phyloP scores from a whole-genome alignment of 2,888 invertebrate genomes.

The Apodemia mormo region DNA sequence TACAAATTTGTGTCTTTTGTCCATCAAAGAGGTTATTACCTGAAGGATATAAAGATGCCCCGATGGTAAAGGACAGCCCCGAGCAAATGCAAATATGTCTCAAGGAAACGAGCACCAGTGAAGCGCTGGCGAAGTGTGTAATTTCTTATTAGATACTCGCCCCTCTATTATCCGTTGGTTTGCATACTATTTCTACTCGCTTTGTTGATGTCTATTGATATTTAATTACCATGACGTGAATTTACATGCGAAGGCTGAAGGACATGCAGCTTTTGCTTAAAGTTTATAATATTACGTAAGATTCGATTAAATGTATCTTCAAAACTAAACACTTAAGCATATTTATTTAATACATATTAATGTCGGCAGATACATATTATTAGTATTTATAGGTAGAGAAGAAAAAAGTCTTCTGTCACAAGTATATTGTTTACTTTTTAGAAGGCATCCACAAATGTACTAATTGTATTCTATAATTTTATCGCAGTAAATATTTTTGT shows the following conservation, averaged over 20 bases:
- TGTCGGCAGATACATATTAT: too few species aligned
- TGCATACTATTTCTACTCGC: constrained; percentile 6
- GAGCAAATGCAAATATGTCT: constrained; percentile 75
- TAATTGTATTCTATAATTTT: too few species aligned
- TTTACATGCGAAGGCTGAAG: not conserved
- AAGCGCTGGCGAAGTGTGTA: constrained; percentile 29
- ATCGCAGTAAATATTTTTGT: too few species aligned
- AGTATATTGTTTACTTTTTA: too few species aligned
- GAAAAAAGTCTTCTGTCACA: too few species aligned
- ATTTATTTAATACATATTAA: too few species aligned
- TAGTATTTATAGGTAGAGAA: too few species aligned
- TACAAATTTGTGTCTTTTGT: constrained; percentile 45
- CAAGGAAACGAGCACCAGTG: constrained; percentile 35
- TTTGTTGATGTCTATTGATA: constrained; percentile 15
- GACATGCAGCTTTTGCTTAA: not conserved
- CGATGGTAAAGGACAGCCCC: constrained; percentile 47
- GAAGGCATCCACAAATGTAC: too few species aligned
- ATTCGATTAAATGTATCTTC: too few species aligned
- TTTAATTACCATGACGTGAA: constrained; percentile 1
- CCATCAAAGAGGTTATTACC: constrained; percentile 80
- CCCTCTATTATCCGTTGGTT: constrained; percentile 15
- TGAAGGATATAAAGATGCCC: constrained; percentile 70
- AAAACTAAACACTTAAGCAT: too few species aligned
- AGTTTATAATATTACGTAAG: not conserved
- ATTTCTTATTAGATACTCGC: constrained; percentile 14